Percentiles rank a stretch among this genome's conserved stretches.
Conservation (phyloP, 2,797 vertebrate genomes). For the Galagoides demidoff region DNA sequence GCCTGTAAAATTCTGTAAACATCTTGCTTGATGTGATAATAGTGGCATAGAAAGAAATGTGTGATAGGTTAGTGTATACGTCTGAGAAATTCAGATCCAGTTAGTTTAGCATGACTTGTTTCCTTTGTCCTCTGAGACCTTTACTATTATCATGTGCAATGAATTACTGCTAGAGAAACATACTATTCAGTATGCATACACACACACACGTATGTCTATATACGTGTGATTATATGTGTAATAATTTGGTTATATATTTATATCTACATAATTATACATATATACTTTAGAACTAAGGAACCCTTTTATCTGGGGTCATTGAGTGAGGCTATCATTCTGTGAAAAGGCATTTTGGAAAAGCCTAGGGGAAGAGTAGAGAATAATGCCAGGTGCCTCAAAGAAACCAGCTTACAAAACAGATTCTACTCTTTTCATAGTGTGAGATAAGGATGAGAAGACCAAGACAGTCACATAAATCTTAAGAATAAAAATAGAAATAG, state of each 20-base stretch:
- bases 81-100: not conserved
- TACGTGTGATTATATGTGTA: too few relatives aligned
- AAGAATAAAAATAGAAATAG: constrained; percentile 2
- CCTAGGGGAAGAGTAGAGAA: not conserved
- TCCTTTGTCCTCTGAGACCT: not conserved
- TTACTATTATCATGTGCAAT: not conserved
- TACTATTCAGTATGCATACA: not conserved
- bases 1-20: not conserved
- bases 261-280: not conserved
- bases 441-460: not conserved
- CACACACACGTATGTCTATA: not conserved
- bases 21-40: not conserved
- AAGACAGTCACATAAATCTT: not conserved
- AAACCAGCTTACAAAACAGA: not conserved
- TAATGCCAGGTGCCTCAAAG: not conserved
- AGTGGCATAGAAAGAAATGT: not conserved
- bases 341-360: not conserved
- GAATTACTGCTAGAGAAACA: not conserved
- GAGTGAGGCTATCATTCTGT: not conserved
- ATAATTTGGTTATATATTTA: not conserved
- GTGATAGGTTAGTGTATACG: not conserved
- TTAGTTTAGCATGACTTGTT: constrained; percentile 25
- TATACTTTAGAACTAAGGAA: not conserved
- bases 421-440: not conserved
- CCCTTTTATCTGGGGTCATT: not conserved